phyloP scores from a whole-genome alignment of 2,888 invertebrate genomes.

The Dilophus febrilis region DNA sequence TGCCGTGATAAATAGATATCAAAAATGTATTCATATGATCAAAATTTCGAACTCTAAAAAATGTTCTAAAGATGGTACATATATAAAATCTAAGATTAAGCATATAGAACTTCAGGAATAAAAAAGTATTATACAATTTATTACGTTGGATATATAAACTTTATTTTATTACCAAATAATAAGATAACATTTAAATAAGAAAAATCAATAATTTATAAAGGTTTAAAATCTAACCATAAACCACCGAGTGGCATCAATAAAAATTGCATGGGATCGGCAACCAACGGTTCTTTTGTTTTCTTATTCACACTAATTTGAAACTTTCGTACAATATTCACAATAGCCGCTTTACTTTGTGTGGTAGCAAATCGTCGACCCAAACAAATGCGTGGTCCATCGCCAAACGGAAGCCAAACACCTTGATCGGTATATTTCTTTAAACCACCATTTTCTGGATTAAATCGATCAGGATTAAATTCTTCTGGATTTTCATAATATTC shows the following conservation, averaged over 20 bases:
- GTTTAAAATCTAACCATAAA: conserved; percentile 4
- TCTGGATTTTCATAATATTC: conserved; percentile 5
- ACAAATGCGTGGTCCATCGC: conserved; percentile 5
- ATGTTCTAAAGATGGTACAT: too few species aligned
- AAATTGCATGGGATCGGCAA: conserved; percentile 1
- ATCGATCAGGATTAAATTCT: conserved; percentile 7
- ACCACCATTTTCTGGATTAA: conserved; percentile 7
- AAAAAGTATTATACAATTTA: too few species aligned
- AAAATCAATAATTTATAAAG: not conserved
- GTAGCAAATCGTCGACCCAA: conserved; percentile 4
- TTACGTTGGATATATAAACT: too few species aligned
- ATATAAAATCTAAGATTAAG: too few species aligned
- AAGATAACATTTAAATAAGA: too few species aligned
- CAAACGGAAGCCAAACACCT: conserved; percentile 7
- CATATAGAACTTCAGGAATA: too few species aligned
- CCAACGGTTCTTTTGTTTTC: conserved; percentile 1
- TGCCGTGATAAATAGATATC: too few species aligned
- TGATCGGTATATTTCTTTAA: conserved; percentile 6
- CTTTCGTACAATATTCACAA: conserved; percentile 2
- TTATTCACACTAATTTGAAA: conserved; percentile 1
- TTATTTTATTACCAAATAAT: too few species aligned
- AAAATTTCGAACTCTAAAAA: too few species aligned
- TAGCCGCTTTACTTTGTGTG: conserved; percentile 3
- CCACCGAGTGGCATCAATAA: conserved; percentile 1
- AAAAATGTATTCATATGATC: too few species aligned